A percentile compares a stretch with the other conserved stretches of the same genome.
phyloP scores from a whole-genome alignment of 2,888 invertebrate genomes.

The Autographa pulchrina region DNA sequence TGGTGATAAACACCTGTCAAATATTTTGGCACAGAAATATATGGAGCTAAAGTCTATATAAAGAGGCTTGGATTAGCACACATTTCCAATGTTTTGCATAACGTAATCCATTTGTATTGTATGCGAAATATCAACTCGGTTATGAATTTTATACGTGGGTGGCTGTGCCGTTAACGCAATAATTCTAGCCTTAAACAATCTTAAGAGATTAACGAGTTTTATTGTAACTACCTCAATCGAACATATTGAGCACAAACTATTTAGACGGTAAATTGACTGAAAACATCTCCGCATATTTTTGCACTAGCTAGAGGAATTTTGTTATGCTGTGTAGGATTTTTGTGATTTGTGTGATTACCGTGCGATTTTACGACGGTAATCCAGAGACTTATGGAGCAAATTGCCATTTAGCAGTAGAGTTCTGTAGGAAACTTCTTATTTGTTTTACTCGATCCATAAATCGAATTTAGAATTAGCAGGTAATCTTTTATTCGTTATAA shows the following conservation, averaged over 20 bases:
- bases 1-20: slow-evolving; percentile 18
- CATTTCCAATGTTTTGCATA: slow-evolving; percentile 33
- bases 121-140: slow-evolving; percentile 45
- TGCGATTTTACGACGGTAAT: neutral
- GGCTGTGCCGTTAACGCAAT: slow-evolving; percentile 35
- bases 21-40: slow-evolving; percentile 27
- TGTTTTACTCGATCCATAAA: too few species aligned
- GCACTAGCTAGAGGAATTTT: neutral
- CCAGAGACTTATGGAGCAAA: too few species aligned
- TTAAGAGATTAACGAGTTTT: neutral
- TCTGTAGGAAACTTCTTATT: too few species aligned
- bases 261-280: neutral
- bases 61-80: slow-evolving; percentile 32
- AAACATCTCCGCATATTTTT: neutral
- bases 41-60: slow-evolving; percentile 17
- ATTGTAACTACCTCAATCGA: neutral
- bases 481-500: too few species aligned
- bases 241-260: neutral
- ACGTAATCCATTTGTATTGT: slow-evolving; percentile 29
- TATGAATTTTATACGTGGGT: slow-evolving; percentile 42
- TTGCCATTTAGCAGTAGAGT: too few species aligned
- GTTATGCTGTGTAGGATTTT: neutral
- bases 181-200: slow-evolving; percentile 26
- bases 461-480: too few species aligned
- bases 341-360: neutral